Percentiles rank a stretch among this genome's conserved stretches.
These are phyloP conservation scores for Podarcis cretensis DNA, from an alignment of 2,113 vertebrate species.

Conservation along the genomic window DNA sequence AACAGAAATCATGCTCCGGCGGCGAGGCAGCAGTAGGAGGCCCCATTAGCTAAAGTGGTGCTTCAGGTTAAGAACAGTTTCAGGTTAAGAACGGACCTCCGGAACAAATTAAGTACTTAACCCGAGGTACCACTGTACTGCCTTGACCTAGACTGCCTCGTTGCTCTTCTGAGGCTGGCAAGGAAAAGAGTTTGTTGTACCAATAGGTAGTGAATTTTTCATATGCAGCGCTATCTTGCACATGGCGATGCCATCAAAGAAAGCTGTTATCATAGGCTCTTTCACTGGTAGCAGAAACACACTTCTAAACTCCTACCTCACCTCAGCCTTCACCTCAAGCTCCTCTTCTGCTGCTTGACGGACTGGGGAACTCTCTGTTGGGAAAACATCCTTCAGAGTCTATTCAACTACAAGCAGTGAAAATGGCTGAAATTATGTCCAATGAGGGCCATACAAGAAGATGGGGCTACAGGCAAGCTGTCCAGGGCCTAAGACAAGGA, in stretches of 20 bases:
- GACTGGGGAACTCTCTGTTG: neutral
- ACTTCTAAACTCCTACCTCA: neutral
- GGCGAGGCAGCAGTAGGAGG: too few species aligned
- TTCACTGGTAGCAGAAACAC: neutral
- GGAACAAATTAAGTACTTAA: too few species aligned
- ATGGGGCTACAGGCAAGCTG: too few species aligned
- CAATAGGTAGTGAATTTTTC: neutral
- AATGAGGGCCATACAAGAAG: neutral
- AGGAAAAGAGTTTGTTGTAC: neutral
- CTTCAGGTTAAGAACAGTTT: too few species aligned
- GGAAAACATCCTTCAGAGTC: neutral
- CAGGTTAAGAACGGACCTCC: too few species aligned
- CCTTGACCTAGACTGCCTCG: neutral
- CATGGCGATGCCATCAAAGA: neutral
- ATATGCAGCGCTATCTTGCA: neutral
- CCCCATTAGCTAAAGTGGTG: too few species aligned
- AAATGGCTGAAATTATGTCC: neutral
- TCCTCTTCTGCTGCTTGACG: neutral
- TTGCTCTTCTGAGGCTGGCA: neutral
- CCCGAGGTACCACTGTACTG: neutral
- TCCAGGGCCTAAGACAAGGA: too few species aligned
- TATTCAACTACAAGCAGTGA: neutral
- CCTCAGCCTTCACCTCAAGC: neutral
- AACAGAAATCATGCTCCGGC: too few species aligned
- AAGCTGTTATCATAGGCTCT: neutral